Conservation (phyloP, 2,113 vertebrate species). For the Acanthochromis polyacanthus region DNA sequence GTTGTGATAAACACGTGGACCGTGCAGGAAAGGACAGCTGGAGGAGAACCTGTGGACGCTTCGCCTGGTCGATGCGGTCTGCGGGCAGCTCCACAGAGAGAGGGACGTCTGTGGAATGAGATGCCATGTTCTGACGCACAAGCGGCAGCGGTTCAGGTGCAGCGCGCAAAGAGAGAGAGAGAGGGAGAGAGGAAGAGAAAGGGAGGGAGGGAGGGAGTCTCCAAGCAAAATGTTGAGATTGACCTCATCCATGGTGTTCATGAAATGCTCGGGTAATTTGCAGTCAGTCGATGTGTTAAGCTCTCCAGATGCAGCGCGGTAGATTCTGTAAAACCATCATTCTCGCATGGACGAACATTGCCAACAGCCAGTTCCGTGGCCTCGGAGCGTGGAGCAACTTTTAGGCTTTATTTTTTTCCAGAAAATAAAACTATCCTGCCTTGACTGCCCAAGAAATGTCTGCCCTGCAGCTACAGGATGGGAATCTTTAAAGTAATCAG, state of each 20-base stretch:
- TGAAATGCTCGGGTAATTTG: not conserved
- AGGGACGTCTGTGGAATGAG: not conserved
- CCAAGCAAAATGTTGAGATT: not conserved
- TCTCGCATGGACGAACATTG: not conserved
- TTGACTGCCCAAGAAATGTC: too few species aligned
- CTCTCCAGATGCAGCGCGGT: not conserved
- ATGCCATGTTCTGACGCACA: constrained; percentile 60
- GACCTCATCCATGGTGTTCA: not conserved
- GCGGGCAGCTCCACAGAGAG: constrained; percentile 1
- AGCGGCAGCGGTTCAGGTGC: constrained; percentile 54
- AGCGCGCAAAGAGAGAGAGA: constrained; percentile 1
- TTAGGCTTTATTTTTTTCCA: not conserved
- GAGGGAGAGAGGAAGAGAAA: not conserved
- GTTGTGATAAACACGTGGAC: not conserved
- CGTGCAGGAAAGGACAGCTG: not conserved
- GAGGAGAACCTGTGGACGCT: not conserved
- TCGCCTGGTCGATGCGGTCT: constrained; percentile 21
- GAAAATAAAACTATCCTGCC: too few species aligned
- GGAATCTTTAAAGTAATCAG: not conserved
- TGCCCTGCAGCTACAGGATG: too few species aligned
- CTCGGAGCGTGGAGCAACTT: not conserved
- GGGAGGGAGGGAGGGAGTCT: not conserved
- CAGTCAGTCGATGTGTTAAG: not conserved
- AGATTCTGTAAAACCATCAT: too few species aligned
- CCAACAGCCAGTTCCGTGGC: not conserved